Evolutionary conservation across 2,797 vertebrate genomes (phyloP), one percentile per base, ranked within the genome.

Genomic region (Acanthurus tractus): DNA sequence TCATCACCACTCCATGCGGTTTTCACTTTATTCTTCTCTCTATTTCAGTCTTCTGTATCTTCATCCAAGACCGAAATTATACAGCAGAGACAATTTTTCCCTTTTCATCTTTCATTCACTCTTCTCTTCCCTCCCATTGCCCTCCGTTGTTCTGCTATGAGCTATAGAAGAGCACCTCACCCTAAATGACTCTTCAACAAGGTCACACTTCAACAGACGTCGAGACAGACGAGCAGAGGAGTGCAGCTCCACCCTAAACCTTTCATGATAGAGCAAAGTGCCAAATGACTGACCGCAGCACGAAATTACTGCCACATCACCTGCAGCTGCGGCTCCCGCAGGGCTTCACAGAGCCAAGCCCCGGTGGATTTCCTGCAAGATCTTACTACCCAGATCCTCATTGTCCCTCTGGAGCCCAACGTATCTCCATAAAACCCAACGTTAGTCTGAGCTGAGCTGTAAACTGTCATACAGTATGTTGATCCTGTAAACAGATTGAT

Each of bases 241-340:
- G 78, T 68, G 6, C 40, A 42, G 61, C 82, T 81, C 82, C 86
- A 75, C 80, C 83, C 78, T 70, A 53, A 80, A 74, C 67, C 75
- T 82, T 86, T 86, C 83, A 88, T 86, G 71, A 86, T 10, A 79
- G 83, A 86, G 75, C 53, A 46, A 76, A 53, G 48, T 20, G 87
- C 85, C 81, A 92, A 87, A 86, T 81, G 71, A 83, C 78, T 76
- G 76, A 84, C 78, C 71, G 50, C 66, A 6, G 55, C 14, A 48
- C 55, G 14, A 63, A 86, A 86, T 82, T 12, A 79, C 82, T 79
- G 84, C 88, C 88, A 88, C 90, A 92, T 87, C 89, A 87, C 87
- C 89, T 89, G 87, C 81, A 77, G 83, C 83, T 86, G 59, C 74
- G 74, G 55, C 72, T 69, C n/a, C 7, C 3, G 0, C 54, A 52